A percentile compares a stretch with the other conserved stretches of the same genome.
Evolutionary conservation across 2,888 invertebrate species (phyloP).

Genomic region (Dendrolimus pini): DNA sequence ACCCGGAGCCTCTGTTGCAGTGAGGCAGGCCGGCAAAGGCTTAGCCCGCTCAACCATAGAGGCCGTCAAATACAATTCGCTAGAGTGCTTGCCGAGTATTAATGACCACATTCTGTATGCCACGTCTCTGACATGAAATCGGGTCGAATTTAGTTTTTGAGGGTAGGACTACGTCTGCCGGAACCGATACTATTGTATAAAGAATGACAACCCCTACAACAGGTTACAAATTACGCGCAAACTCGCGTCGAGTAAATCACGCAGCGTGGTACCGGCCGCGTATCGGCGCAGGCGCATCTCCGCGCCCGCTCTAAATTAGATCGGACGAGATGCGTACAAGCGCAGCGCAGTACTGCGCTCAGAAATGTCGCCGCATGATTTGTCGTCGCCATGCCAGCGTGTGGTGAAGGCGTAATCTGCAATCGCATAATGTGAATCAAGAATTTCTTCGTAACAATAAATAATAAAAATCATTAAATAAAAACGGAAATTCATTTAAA

Average conservation of each 20-base stretch:
- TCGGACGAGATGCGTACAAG: slow-evolving; percentile 26
- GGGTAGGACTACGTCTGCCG: too few species aligned
- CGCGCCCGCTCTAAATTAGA: slow-evolving; percentile 54
- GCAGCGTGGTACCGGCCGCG: slow-evolving; percentile 42
- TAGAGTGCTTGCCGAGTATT: too few species aligned
- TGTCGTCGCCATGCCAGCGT: slow-evolving; percentile 15
- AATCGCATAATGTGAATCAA: neutral
- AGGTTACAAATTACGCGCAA: neutral
- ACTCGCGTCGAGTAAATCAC: slow-evolving; percentile 44
- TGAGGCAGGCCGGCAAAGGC: too few species aligned
- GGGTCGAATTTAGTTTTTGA: too few species aligned
- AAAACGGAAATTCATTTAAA: too few species aligned
- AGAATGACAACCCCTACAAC: neutral
- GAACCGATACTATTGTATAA: neutral
- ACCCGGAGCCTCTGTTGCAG: too few species aligned
- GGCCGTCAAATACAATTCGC: too few species aligned
- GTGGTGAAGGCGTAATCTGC: slow-evolving; percentile 13
- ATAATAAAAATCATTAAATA: too few species aligned
- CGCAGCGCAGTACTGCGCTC: neutral
- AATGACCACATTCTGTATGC: too few species aligned
- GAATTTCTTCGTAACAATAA: too few species aligned
- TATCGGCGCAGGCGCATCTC: slow-evolving; percentile 47
- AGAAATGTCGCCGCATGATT: neutral
- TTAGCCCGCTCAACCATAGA: too few species aligned
- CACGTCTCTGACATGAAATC: too few species aligned